Conservation (phyloP, 2,113 vertebrate species). For the Tursiops truncatus region DNA sequence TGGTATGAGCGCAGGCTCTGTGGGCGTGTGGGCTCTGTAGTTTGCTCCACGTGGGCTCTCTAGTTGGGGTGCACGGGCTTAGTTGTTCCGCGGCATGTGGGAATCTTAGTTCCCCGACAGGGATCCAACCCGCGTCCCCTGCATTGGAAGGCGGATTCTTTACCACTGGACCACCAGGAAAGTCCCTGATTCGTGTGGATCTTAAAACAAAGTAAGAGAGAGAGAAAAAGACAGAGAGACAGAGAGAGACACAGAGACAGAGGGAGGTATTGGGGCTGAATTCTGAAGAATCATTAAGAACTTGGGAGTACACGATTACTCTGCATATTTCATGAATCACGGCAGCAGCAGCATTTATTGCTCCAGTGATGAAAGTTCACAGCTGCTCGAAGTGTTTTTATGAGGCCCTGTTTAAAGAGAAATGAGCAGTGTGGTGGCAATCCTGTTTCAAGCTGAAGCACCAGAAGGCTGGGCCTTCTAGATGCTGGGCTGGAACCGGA, state of each 20-base stretch:
- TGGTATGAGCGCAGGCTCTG: too few relatives aligned
- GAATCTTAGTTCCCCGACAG: too few relatives aligned
- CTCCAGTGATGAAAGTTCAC: neutral
- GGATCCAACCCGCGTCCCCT: too few relatives aligned
- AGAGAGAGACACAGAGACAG: neutral
- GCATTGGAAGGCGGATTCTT: too few relatives aligned
- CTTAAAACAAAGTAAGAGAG: neutral
- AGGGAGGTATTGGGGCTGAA: neutral
- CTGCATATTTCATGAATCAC: neutral
- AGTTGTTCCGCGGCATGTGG: too few relatives aligned
- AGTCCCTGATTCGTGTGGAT: neutral
- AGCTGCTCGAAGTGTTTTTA: conserved; percentile 24
- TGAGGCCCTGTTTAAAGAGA: neutral
- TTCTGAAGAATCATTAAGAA: neutral
- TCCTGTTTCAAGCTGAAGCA: neutral
- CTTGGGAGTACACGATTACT: neutral
- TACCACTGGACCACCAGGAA: too few relatives aligned
- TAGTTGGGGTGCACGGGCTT: too few relatives aligned
- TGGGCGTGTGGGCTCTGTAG: too few relatives aligned
- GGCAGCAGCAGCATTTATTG: neutral
- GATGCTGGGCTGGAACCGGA: neutral
- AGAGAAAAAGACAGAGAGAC: neutral
- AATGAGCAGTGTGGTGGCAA: neutral
- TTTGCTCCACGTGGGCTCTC: too few relatives aligned
- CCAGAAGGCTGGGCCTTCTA: neutral